phyloP scores from a whole-genome alignment of 1,140 invertebrate genomes.

The Papilio polyxenes region DNA sequence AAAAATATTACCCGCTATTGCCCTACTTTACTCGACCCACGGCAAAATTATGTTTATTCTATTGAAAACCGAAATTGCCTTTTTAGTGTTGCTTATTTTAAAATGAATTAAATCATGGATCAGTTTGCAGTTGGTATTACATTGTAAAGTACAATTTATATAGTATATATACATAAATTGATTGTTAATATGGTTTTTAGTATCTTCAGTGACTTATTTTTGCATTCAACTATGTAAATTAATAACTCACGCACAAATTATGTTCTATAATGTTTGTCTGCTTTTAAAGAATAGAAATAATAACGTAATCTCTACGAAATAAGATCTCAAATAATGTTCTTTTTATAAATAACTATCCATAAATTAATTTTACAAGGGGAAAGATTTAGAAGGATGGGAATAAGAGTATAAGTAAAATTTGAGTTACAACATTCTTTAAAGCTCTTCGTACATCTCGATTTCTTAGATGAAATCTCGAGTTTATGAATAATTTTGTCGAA shows the following conservation, averaged over 20 bases:
- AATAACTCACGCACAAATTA: too few relatives aligned
- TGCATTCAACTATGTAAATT: too few relatives aligned
- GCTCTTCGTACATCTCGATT: neutral
- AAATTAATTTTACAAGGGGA: neutral
- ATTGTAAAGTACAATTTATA: too few relatives aligned
- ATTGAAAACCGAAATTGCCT: constrained; percentile 4
- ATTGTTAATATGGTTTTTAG: too few relatives aligned
- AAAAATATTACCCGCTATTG: constrained; percentile 3
- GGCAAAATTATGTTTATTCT: neutral
- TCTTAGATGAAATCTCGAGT: constrained; percentile 7
- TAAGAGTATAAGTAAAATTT: neutral
- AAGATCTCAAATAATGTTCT: too few relatives aligned
- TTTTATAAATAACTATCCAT: neutral
- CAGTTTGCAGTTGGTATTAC: too few relatives aligned
- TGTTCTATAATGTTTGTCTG: too few relatives aligned
- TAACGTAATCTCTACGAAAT: too few relatives aligned
- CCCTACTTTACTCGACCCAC: constrained; percentile 12
- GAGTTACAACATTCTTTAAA: neutral
- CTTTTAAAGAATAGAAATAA: too few relatives aligned
- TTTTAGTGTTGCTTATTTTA: neutral
- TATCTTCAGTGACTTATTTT: too few relatives aligned
- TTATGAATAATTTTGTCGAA: constrained; percentile 14
- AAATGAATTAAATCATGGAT: neutral
- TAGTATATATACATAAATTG: too few relatives aligned
- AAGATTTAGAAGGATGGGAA: neutral